Conservation (phyloP, 1,140 invertebrate species). For the Lepidostoma basale region DNA sequence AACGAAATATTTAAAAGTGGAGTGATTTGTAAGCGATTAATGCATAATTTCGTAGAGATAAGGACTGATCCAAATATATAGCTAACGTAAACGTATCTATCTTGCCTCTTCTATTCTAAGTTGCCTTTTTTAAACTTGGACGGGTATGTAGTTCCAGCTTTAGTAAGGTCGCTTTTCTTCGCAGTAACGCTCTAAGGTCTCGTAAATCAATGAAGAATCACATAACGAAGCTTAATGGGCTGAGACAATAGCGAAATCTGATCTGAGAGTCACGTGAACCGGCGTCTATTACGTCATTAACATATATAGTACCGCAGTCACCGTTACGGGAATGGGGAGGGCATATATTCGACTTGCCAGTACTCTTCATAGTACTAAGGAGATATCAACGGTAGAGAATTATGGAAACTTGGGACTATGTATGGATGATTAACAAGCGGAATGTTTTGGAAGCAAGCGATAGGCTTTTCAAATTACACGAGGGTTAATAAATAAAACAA, state of each 20-base stretch:
- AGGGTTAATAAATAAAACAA: not conserved
- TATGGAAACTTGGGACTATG: not conserved
- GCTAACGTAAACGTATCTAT: too few relatives aligned
- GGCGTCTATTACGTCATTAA: slow-evolving; percentile 22
- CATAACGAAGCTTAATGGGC: slow-evolving; percentile 6
- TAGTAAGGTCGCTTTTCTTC: not conserved
- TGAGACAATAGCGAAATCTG: slow-evolving; percentile 23
- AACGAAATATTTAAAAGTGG: too few relatives aligned
- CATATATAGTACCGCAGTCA: slow-evolving; percentile 32
- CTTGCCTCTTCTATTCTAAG: too few relatives aligned
- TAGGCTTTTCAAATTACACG: not conserved
- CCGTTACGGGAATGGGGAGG: not conserved
- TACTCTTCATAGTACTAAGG: slow-evolving; percentile 27
- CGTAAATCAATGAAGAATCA: not conserved
- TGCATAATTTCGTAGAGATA: too few relatives aligned
- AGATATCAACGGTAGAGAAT: slow-evolving; percentile 30
- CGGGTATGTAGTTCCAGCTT: not conserved
- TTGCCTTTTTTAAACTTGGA: too few relatives aligned
- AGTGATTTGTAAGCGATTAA: too few relatives aligned
- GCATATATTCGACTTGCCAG: not conserved
- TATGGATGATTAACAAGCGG: not conserved
- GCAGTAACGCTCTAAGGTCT: not conserved
- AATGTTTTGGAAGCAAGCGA: not conserved
- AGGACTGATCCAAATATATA: too few relatives aligned
- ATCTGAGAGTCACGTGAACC: slow-evolving; percentile 23